Base-by-base conservation (phyloP, 2,888 invertebrate species). In the Hydraecia micacea region DNA sequence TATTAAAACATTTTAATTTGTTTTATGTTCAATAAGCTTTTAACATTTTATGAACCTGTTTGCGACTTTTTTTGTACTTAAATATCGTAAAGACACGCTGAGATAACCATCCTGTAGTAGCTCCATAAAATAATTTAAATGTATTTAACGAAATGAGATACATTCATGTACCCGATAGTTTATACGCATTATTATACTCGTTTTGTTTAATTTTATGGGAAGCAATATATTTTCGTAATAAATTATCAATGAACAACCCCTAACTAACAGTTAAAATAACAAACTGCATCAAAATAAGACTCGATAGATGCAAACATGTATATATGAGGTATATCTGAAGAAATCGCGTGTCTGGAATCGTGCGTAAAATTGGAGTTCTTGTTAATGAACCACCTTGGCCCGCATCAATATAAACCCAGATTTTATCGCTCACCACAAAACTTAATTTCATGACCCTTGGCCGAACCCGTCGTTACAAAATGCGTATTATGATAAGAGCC, bases 351-450 rank as follows among this genome's bases (percentile, higher is more conserved):
- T 77, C 71, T 81, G 68, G 66, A 67, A 42, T 73, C 79, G 72
- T 77, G 83, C 85, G 79, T 86, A 77, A 83, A 84, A 77, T 87
- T 85, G 80, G 87, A 75, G 78, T 83, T 87, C 85, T 86, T 87
- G 87, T 89, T 87, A 88, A 88, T 89, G 84, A 87, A 88, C 89
- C 89, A 89, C 92, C 90, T 92, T 91, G 91, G 88, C 90, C 88
- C 83, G 82, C 93, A 92, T 93, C 93, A 91, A 92, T 92, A 91
- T 91, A 81, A 88, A 86, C 81, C 81, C 83, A 79, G 93, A 93
- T 93, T 91, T 92, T 91, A 93, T 92, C 92, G 91, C 87, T 77
- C 85, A 87, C 87, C 79, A 86, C 84, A 83, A 88, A 90, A 91
- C 83, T 91, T 90, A 74, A 86, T 88, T 88, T 84, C 90, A 88